Evolutionary conservation across 1,140 invertebrate genomes (phyloP).

Genomic region (Drosophila insularis): DNA sequence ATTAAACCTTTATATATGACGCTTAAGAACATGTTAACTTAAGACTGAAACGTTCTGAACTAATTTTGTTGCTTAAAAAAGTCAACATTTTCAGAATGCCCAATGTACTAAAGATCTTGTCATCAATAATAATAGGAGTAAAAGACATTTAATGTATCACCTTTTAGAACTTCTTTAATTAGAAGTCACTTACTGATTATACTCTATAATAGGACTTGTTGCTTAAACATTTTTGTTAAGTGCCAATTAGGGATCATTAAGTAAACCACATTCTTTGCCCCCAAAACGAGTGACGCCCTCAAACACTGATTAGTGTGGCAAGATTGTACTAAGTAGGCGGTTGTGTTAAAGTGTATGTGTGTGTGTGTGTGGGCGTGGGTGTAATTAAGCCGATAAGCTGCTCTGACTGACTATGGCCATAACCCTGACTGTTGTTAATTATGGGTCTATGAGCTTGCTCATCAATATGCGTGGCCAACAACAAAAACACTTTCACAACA

Average conservation of each 20-base stretch:
- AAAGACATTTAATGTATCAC: too few relatives aligned
- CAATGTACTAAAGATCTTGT: too few relatives aligned
- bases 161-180: not conserved
- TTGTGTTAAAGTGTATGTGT: conserved; percentile 22
- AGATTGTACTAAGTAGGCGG: conserved; percentile 25
- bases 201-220: not conserved
- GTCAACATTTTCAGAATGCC: too few relatives aligned
- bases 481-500: conserved; percentile 60
- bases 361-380: conserved; percentile 28
- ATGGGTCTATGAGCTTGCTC: conserved; percentile 42
- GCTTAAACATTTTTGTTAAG: not conserved
- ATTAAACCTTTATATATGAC: too few relatives aligned
- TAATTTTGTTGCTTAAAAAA: too few relatives aligned
- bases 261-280: conserved; percentile 46
- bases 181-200: not conserved
- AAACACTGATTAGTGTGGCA: conserved; percentile 34
- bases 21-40: too few relatives aligned
- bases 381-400: conserved; percentile 60
- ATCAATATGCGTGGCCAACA: conserved; percentile 64
- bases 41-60: too few relatives aligned
- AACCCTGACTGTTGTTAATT: conserved; percentile 62
- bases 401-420: conserved; percentile 43
- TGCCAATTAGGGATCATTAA: conserved; percentile 54
- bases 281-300: conserved; percentile 33
- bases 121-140: too few relatives aligned